Conservation (phyloP, 64 coral and sea anemone species). For the Stichodactyla helianthus region DNA sequence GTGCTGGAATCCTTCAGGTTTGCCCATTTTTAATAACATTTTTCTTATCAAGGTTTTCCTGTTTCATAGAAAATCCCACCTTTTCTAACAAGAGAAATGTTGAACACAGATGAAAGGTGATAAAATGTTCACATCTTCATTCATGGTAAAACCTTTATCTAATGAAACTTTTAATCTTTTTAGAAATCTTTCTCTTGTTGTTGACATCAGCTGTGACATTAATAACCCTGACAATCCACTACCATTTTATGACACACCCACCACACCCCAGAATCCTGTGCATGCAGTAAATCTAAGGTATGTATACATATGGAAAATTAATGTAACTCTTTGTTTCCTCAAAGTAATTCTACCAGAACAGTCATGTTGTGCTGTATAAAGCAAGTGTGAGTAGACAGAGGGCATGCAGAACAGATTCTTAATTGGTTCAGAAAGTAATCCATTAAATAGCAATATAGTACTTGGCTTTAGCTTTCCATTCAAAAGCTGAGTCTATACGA, state of each 20-base stretch:
- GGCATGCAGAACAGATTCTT: not conserved
- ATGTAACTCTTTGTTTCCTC: not conserved
- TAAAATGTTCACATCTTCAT: too few species aligned
- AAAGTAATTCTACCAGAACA: not conserved
- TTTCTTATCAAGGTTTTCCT: not conserved
- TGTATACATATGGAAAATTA: not conserved
- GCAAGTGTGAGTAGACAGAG: not conserved
- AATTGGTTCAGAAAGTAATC: not conserved
- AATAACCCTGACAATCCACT: conserved; percentile 41
- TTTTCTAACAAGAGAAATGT: conserved; percentile 58
- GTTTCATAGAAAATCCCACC: conserved; percentile 53
- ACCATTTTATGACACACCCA: conserved; percentile 8
- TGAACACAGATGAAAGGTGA: conserved; percentile 49
- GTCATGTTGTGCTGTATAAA: not conserved
- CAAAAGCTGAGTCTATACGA: too few species aligned
- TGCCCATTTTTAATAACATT: too few species aligned
- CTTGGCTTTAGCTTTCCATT: too few species aligned
- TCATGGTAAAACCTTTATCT: too few species aligned
- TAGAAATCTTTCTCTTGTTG: conserved; percentile 34
- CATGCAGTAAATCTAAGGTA: conserved; percentile 3
- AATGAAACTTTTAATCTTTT: not conserved
- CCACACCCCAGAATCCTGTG: conserved; percentile 21
- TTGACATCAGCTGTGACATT: conserved; percentile 42
- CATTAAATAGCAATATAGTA: too few species aligned
- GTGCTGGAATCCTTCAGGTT: too few species aligned